Percentiles rank a stretch among this genome's conserved stretches.
phyloP scores from a whole-genome alignment of 2,888 invertebrate species.

The Magallana nippona region DNA sequence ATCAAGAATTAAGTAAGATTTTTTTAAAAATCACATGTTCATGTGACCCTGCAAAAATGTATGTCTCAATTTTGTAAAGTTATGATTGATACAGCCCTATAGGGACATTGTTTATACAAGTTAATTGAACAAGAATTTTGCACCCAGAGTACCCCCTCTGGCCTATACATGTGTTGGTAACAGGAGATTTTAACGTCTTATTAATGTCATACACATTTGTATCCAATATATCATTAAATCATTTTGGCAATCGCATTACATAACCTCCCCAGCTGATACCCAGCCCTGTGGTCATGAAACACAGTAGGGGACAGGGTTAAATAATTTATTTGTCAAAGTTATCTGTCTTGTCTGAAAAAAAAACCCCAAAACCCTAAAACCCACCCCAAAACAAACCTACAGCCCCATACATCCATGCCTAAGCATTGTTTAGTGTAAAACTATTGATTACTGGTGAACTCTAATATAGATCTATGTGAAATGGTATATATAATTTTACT shows the following conservation, averaged over 20 bases:
- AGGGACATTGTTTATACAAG: neutral
- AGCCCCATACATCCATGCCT: too few species aligned
- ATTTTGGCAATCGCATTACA: slow-evolving; percentile 22
- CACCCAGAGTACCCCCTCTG: slow-evolving; percentile 18
- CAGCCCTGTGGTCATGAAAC: slow-evolving; percentile 10
- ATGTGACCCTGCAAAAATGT: too few species aligned
- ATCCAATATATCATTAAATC: slow-evolving; percentile 25
- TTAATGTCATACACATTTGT: slow-evolving; percentile 24
- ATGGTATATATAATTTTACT: too few species aligned
- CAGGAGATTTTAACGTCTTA: slow-evolving; percentile 17
- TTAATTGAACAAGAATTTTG: slow-evolving; percentile 1
- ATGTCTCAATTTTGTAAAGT: neutral
- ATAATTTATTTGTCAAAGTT: slow-evolving; percentile 26
- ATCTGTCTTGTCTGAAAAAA: neutral
- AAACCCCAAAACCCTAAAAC: too few species aligned
- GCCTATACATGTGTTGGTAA: neutral
- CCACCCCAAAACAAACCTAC: too few species aligned
- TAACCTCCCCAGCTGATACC: slow-evolving; percentile 21
- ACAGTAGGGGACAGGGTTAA: slow-evolving; percentile 14
- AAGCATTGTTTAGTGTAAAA: too few species aligned
- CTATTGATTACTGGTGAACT: too few species aligned
- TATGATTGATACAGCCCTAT: too few species aligned
- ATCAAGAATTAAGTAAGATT: too few species aligned
- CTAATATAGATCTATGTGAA: too few species aligned
- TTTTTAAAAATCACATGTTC: too few species aligned